Evolutionary conservation across 2,888 invertebrate species (phyloP), one percentile per base, ranked within the genome.

Genomic region (Petrolisthes cinctipes): DNA sequence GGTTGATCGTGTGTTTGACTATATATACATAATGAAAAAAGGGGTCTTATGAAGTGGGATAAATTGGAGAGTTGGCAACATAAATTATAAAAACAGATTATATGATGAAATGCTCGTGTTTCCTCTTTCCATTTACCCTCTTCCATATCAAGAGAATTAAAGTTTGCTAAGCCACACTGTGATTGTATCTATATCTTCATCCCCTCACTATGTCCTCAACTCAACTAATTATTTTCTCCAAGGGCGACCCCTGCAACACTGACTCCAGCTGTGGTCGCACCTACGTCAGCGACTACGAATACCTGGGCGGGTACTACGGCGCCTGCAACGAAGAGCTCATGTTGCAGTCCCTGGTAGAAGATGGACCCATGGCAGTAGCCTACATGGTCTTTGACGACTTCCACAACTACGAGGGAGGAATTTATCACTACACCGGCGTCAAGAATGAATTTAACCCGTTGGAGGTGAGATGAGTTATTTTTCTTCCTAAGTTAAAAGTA

Each of bases 281-380:
- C 68, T 89, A 89, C 75, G 92, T 93, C 17, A 92, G 93, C 5
- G 91, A 92, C 61, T 94, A 94, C 91, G 89, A 92, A 79, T 94
- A 94, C 91, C 92, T 94, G 53, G 94, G 94, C 17, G 94, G 92
- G 23, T 92, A 92, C 75, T 92, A 91, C 73, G 92, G 92, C 9
- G 91, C 90, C 7, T 93, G 93, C 91, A 94, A 93, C 90, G 94
- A 94, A 91, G 92, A 92, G 17, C 87, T 92, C 61, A 93, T 94
- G 93, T 92, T 91, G 89, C 86, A 92, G 56, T 92, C 92, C 54
- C 91, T 94, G 66, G 92, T 93, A 11, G 90, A 92, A 23, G 92
- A 93, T 83, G 94, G 94, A 0, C 94, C 94, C 0, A 89, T 94
- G 61, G 92, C 93, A 4, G 93, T 94, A 0, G 92, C 93, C 4